Evolutionary conservation across 2,113 vertebrate species (phyloP).

Genomic region (Synodontis membranacea): DNA sequence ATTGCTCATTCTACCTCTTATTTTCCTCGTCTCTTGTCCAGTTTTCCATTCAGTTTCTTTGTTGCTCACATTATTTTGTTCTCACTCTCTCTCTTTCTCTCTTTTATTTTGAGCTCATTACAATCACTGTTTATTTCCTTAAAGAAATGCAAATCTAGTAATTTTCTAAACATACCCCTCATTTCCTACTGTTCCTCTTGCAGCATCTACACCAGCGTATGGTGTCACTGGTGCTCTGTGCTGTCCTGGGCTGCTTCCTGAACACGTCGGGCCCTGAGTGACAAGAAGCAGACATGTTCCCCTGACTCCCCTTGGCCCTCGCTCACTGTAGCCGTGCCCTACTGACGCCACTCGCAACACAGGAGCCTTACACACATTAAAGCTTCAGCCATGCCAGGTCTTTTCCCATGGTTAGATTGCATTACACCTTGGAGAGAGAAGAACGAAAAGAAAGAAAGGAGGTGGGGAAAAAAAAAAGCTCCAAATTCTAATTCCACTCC

Average conservation of each 20-base stretch:
- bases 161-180: not conserved
- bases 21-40: not conserved
- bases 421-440: slow-evolving; percentile 64
- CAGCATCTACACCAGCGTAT: slow-evolving; percentile 1
- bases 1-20: not conserved
- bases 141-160: not conserved
- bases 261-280: slow-evolving; percentile 61
- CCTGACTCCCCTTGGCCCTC: slow-evolving; percentile 69
- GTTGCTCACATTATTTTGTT: not conserved
- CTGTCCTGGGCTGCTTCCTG: slow-evolving; percentile 42
- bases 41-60: not conserved
- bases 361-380: slow-evolving; percentile 54
- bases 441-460: slow-evolving; percentile 29
- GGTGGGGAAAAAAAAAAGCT: slow-evolving; percentile 33
- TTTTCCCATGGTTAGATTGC: slow-evolving; percentile 63
- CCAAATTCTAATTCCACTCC: slow-evolving; percentile 46
- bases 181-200: slow-evolving; percentile 13
- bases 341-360: slow-evolving; percentile 54
- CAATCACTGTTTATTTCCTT: not conserved
- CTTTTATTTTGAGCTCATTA: not conserved
- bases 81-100: not conserved
- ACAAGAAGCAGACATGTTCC: slow-evolving; percentile 71
- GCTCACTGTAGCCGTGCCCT: slow-evolving; percentile 62
- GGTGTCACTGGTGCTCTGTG: slow-evolving; percentile 19
- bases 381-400: slow-evolving; percentile 55